A percentile compares a stretch with the other conserved stretches of the same genome.
These are phyloP conservation scores for Cochlearius cochlearius DNA, from an alignment of 2,113 vertebrate genomes.

Conservation along the genomic window DNA sequence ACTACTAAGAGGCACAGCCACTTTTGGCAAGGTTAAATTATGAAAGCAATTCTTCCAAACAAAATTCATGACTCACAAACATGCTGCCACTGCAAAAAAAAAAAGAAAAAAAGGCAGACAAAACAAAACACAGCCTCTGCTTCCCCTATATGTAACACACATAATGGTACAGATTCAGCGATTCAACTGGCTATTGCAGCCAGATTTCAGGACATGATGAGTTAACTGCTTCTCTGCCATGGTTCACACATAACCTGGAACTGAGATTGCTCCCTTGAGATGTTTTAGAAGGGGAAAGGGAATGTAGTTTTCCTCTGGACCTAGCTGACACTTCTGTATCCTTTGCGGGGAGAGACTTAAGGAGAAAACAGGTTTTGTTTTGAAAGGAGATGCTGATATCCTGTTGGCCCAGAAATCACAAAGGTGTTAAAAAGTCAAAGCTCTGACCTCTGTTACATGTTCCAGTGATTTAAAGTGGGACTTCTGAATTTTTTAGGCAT, in stretches of 20 bases:
- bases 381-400: neutral
- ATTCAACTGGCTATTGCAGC: neutral
- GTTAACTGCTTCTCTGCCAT: neutral
- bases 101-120: neutral
- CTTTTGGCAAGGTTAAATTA: conserved; percentile 46
- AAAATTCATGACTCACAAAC: conserved; percentile 35
- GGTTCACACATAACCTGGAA: neutral
- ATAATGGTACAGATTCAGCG: neutral
- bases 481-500: neutral
- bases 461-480: neutral
- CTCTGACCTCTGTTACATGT: neutral
- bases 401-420: neutral
- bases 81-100: neutral
- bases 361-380: neutral
- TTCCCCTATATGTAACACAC: neutral
- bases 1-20: neutral
- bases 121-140: neutral
- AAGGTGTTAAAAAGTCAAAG: neutral
- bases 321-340: neutral
- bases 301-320: neutral
- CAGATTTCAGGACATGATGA: neutral
- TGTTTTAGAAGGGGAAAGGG: neutral
- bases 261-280: neutral
- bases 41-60: conserved; percentile 35
- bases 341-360: neutral